A percentile compares a stretch with the other conserved stretches of the same genome.
Evolutionary conservation across 2,888 invertebrate genomes (phyloP).

Genomic region (Anorthoa munda): DNA sequence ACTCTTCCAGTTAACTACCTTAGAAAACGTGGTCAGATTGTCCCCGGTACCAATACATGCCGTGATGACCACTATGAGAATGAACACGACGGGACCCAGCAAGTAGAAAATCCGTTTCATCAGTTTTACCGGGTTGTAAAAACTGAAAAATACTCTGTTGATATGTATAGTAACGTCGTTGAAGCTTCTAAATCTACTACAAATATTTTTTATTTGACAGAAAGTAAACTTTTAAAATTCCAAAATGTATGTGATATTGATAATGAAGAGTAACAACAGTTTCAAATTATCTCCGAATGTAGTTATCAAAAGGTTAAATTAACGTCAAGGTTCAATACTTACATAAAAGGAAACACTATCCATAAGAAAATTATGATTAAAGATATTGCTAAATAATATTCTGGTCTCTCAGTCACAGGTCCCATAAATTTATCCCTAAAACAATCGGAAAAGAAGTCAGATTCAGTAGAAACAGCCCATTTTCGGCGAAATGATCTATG

Average conservation of each 20-base stretch:
- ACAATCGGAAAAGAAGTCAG: constrained; percentile 42
- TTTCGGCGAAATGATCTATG: too few species aligned
- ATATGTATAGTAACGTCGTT: constrained; percentile 26
- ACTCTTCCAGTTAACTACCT: constrained; percentile 72
- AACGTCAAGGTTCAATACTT: constrained; percentile 68
- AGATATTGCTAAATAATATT: constrained; percentile 80
- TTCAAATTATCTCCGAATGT: too few species aligned
- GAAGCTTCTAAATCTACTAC: neutral
- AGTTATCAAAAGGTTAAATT: constrained; percentile 5
- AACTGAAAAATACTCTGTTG: constrained; percentile 75
- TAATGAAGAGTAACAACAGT: too few species aligned
- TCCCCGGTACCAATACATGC: constrained; percentile 70
- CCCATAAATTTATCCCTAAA: constrained; percentile 82
- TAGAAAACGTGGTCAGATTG: constrained; percentile 67
- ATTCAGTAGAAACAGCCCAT: too few species aligned
- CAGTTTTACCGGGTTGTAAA: constrained; percentile 82
- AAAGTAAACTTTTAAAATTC: neutral
- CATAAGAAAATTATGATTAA: constrained; percentile 81
- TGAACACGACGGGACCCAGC: constrained; percentile 73
- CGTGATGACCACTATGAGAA: constrained; percentile 70
- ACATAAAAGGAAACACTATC: constrained; percentile 84
- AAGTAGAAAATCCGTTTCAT: constrained; percentile 82
- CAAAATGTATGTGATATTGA: too few species aligned
- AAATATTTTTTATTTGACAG: neutral
- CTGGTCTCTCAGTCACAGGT: constrained; percentile 77